phyloP scores from a whole-genome alignment of 2,113 vertebrate genomes.

The Ceyx margarethae region DNA sequence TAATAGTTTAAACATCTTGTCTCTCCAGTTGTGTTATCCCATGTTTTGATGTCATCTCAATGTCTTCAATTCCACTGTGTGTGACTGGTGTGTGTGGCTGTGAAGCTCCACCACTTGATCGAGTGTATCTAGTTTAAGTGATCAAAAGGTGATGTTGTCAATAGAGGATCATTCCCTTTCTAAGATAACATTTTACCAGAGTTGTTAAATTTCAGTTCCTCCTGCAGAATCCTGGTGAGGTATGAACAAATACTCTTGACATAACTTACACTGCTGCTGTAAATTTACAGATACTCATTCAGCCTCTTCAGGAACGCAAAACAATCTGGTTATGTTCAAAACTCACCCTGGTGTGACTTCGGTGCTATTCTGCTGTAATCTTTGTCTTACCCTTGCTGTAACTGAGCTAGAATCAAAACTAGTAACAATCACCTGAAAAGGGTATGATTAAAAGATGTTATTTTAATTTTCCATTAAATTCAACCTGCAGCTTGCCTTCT shows the following conservation, averaged over 20 bases:
- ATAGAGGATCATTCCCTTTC: not conserved
- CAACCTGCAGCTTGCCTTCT: not conserved
- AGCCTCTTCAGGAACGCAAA: not conserved
- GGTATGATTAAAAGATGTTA: not conserved
- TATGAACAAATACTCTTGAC: not conserved
- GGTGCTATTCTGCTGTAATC: not conserved
- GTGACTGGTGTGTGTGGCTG: not conserved
- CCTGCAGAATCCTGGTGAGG: not conserved
- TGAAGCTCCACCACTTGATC: not conserved
- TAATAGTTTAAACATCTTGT: not conserved
- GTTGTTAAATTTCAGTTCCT: not conserved
- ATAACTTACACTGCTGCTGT: not conserved
- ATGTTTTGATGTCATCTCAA: not conserved
- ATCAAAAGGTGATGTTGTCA: not conserved
- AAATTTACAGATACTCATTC: not conserved
- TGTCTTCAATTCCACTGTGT: not conserved
- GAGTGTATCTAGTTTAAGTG: not conserved
- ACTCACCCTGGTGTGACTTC: not conserved
- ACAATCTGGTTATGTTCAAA: not conserved
- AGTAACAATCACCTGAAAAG: not conserved
- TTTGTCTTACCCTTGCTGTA: not conserved
- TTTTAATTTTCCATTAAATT: slow-evolving; percentile 3
- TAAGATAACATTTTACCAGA: not conserved
- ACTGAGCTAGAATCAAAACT: not conserved
- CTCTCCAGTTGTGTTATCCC: not conserved